Evolutionary conservation across 2,888 invertebrate genomes (phyloP), one percentile per base, ranked within the genome.

Genomic region (Mantis religiosa): DNA sequence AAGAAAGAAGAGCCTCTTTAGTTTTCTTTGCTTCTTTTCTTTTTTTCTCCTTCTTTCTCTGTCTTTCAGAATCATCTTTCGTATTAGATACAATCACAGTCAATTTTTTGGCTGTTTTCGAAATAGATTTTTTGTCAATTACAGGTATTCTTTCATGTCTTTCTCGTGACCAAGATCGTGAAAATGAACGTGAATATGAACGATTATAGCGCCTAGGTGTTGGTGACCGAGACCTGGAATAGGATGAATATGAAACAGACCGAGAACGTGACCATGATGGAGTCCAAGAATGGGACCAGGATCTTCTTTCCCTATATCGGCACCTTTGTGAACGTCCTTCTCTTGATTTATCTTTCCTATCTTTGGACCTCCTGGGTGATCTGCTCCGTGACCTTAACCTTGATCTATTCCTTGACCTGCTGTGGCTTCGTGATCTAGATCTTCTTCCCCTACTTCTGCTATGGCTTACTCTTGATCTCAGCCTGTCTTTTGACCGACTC

Each of bases 61-160:
- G 85, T 87, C 91, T 93, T 89, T 93, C 93, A 28, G 92, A 92
- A 90, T 92, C 93, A 84, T 95, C 94, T 92, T 95, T 94, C 83
- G 91, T 92, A 91, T 95, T 95, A 0, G 95, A 94, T 2, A 95
- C 92, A 89, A 95, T 95, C 1, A 95, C 95, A 0, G 95, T 95
- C 89, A 95, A 91, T 93, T 94, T 95, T 92, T 94, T 94, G 7
- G 94, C 94, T 0, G 93, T 92, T 12, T 91, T 90, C 3, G 86
- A 30, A 15, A 88, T 85, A 25, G 87, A 47, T 47, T 89, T 87
- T 81, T 90, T 90, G n/a, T 88, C 86, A 20, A 87, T 86, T 8
- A 89, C 83, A 30, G 89, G 89, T n/a, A 89, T 85, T 82, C 90
- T 87, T 54, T 90, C 89, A 41, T 90, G 89, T n/a, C 89, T 88